Conservation (phyloP, 2,113 vertebrate genomes). For the Coturnix japonica region DNA sequence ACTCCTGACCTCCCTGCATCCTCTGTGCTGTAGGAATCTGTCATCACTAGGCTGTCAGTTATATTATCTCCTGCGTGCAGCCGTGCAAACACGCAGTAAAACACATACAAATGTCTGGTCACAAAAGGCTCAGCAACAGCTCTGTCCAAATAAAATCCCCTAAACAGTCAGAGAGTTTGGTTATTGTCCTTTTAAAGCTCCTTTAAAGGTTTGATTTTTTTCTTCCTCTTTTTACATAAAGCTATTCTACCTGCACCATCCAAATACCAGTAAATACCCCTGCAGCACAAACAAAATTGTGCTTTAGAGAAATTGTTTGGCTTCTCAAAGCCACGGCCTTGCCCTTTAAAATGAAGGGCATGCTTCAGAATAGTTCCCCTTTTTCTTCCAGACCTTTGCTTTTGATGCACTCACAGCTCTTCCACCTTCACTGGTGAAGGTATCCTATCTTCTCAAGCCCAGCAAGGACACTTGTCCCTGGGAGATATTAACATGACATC, state of each 20-base stretch:
- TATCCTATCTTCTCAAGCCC: neutral
- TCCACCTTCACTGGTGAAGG: neutral
- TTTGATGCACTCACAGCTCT: neutral
- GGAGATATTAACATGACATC: neutral
- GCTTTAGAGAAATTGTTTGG: neutral
- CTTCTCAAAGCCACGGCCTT: neutral
- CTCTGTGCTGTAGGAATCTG: neutral
- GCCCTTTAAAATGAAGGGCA: constrained; percentile 53
- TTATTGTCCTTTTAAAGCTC: constrained; percentile 39
- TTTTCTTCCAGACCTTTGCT: neutral
- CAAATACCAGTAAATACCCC: constrained; percentile 55
- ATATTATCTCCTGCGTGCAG: constrained; percentile 38
- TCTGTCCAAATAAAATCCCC: constrained; percentile 44
- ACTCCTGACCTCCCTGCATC: constrained; percentile 13
- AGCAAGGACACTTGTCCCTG: neutral
- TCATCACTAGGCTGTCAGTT: constrained; percentile 7
- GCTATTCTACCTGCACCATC: neutral
- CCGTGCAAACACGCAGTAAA: neutral
- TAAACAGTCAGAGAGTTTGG: neutral
- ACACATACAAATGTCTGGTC: constrained; percentile 1
- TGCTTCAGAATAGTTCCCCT: neutral
- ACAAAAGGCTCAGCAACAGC: constrained; percentile 43
- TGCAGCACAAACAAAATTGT: neutral
- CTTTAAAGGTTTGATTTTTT: constrained; percentile 15
- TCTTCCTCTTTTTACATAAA: neutral